These are phyloP conservation scores for Rachycentron canadum DNA, from an alignment of 2,797 vertebrate species.

Conservation along the genomic window DNA sequence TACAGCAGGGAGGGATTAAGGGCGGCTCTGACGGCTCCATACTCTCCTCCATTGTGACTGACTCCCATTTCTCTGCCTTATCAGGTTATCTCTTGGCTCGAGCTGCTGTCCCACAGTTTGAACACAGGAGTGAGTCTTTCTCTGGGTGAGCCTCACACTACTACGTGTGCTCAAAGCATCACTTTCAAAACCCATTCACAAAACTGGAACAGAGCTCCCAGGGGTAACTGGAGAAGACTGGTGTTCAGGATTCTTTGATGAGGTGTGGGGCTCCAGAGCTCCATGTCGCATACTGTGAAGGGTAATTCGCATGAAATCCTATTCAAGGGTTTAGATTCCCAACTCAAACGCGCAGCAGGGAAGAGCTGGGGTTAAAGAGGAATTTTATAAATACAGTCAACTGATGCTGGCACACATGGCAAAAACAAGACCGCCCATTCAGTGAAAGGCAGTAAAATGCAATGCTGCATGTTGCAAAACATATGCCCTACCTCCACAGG, in stretches of 20 bases:
- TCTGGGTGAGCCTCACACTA: neutral
- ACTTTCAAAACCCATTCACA: constrained; percentile 6
- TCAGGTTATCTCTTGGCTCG: neutral
- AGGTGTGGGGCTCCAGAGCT: constrained; percentile 13
- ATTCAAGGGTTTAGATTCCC: neutral
- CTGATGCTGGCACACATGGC: neutral
- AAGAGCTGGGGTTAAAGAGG: neutral
- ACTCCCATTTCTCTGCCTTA: constrained; percentile 2
- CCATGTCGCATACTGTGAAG: neutral
- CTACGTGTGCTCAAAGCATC: too few species aligned
- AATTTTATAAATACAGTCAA: neutral
- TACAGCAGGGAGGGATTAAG: constrained; percentile 25
- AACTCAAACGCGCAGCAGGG: neutral
- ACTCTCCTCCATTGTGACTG: neutral
- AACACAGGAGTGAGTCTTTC: neutral
- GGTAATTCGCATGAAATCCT: constrained; percentile 1
- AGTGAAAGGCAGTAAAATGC: constrained; percentile 12
- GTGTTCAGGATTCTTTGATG: constrained; percentile 16
- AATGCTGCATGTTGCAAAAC: neutral
- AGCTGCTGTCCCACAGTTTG: neutral
- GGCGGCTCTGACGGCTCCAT: neutral
- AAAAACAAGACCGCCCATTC: neutral
- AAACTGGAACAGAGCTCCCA: constrained; percentile 22
- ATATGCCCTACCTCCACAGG: too few species aligned
- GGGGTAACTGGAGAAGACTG: constrained; percentile 33